Base-by-base conservation (phyloP, 2,888 invertebrate species). In the Itoplectis maculator region DNA sequence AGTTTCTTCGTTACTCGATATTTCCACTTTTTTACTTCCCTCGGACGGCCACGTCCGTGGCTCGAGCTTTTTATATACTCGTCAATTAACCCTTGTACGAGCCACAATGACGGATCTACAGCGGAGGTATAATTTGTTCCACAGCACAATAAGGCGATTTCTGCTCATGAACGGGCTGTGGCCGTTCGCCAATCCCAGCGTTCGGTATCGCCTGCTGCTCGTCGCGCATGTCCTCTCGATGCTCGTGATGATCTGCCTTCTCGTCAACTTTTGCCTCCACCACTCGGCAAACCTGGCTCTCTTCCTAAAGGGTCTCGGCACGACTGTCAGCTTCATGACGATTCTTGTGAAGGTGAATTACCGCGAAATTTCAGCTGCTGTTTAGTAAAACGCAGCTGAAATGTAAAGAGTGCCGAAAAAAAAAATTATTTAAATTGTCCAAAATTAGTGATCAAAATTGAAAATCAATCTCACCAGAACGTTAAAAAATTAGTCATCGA, bases 301-400 rank as follows among this genome's bases (percentile, higher is more conserved):
- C 7, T 37, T 84, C 5, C 69, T 85, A 8, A 84, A 75, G 11
- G 81, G 83, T 13, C 59, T 86, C 29, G 78, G 84, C 11, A 40
- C 81, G 11, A n/a, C 74, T 0, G 35, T 85, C 23, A 74, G 84
- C 29, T 85, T 66, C 35, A 37, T 73, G 9, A 63, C 73, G 0
- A 51, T 35, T 23, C 37, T 70, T 11, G 35, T 59, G 15, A 83
- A 83, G 80, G 83, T 83, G 80, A 76, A 56, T 0, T 0, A 42
- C 42, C n/a, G 15, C 35, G 35, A 7, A 35, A 59, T 29, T 59
- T 15, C 42, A 7, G 0, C 15, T 4, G 35, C 59, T 7, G 8
- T 35, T 8, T 35, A 15, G 35, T n/a, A 8, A 40, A 51, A 13
- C 11, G 20, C n/a, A n/a, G n/a, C n/a, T n/a, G n/a, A n/a, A n/a